Base-by-base conservation (phyloP, 2,113 vertebrate species). In the Pseudorasbora parva region DNA sequence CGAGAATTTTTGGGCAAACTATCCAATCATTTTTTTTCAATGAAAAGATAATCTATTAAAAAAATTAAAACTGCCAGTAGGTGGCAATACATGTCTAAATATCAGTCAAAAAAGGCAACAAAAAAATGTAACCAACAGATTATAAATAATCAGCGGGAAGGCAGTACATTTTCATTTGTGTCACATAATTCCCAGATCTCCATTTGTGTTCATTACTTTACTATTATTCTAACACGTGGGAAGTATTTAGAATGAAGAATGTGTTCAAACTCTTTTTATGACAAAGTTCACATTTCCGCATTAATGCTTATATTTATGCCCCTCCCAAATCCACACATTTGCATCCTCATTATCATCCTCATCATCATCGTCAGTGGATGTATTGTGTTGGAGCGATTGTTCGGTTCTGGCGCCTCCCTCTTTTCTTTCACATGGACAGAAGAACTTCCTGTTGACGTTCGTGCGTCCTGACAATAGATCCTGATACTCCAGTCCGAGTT, bases 371-470 rank as follows among this genome's bases (percentile, higher is more conserved):
- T 56, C 17, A 21, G n/a, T 23, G n/a, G 2, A 37, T 21, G 30
- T 19, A 23, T 30, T 17, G 64, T 33, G 59, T 15, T 3, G 64
- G 64, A 68, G 64, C 4, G 80, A 43, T 25, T 15, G 68, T 37
- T 49, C 30, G 5, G 1, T 11, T 72, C 6, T 79, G 80, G 86
- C 86, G 15, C 83, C 83, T 57, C 83, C 81, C 57, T 33, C 30
- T 25, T 43, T 45, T 57, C 47, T 51, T 82, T 71, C 37, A 45
- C 30, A 57, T 17, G 62, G 43, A 57, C 64, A 33, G 27, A 73
- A 17, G 27, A 51, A 81, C 88, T 89, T 89, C 86, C 86, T 87
- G 86, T 85, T 87, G 64, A 87, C 86, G 88, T 49, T 56, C 59
- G 49, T 77, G 80, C 84, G 72, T 85, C 47, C 45, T 8, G 78